A percentile compares a stretch with the other conserved stretches of the same genome.
Conservation (phyloP, 2,113 vertebrate genomes). For the Polypterus senegalus region DNA sequence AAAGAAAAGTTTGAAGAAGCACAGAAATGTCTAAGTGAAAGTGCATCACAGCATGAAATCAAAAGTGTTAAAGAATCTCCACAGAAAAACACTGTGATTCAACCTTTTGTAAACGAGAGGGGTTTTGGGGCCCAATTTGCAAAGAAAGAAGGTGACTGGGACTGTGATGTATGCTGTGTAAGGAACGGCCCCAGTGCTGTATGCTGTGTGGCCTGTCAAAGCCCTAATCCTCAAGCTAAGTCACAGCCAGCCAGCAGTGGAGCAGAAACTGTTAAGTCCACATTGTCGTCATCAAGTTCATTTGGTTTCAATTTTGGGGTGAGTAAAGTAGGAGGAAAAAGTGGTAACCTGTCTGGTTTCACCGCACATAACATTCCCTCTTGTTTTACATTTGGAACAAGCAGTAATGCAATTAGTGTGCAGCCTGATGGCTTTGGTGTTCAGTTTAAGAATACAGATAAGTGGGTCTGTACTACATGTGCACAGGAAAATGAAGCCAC, state of each 20-base stretch:
- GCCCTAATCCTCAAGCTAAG: slow-evolving; percentile 32
- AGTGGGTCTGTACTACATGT: background rate
- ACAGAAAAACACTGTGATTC: slow-evolving; percentile 7
- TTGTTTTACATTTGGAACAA: slow-evolving; percentile 53
- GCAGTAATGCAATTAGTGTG: slow-evolving; percentile 2
- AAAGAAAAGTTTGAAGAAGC: slow-evolving; percentile 85
- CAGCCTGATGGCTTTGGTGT: slow-evolving; percentile 11
- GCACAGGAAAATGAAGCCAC: background rate
- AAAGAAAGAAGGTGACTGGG: slow-evolving; percentile 69
- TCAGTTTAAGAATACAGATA: slow-evolving; percentile 9
- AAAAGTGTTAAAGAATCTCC: slow-evolving; percentile 22
- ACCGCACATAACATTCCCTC: slow-evolving; percentile 29
- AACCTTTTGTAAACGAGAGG: slow-evolving; percentile 14
- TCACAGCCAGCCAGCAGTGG: slow-evolving; percentile 25
- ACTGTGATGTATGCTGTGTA: slow-evolving; percentile 57
- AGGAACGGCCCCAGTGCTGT: slow-evolving; percentile 48
- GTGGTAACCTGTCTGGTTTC: slow-evolving; percentile 32
- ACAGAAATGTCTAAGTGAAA: slow-evolving; percentile 47
- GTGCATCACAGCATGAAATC: slow-evolving; percentile 22
- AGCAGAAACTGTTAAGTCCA: slow-evolving; percentile 26
- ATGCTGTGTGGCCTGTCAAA: slow-evolving; percentile 58
- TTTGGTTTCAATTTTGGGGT: slow-evolving; percentile 45
- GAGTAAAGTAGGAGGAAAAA: slow-evolving; percentile 39
- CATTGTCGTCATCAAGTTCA: slow-evolving; percentile 6
- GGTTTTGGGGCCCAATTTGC: slow-evolving; percentile 53